A percentile compares a stretch with the other conserved stretches of the same genome.
phyloP scores from a whole-genome alignment of 2,797 vertebrate genomes.

The Distichodus sexfasciatus region DNA sequence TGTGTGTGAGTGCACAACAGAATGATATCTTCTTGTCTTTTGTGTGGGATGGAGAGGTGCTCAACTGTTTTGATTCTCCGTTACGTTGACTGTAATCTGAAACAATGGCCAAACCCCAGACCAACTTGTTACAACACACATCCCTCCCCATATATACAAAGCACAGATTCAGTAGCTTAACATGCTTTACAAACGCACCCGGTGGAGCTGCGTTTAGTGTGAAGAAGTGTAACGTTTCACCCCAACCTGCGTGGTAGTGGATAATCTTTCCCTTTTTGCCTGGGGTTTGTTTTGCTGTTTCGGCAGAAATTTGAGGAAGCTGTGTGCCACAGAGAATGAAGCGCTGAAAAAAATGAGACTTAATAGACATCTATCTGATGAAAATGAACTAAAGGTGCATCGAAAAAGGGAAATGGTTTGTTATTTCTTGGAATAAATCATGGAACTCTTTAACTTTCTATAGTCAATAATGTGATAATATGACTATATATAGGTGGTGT shows the following conservation, averaged over 20 bases:
- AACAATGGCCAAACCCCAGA: slow-evolving; percentile 79
- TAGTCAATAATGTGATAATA: too few species aligned
- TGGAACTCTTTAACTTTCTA: too few species aligned
- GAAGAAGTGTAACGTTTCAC: slow-evolving; percentile 79
- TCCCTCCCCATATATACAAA: slow-evolving; percentile 75
- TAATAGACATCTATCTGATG: slow-evolving; percentile 70
- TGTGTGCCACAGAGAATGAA: slow-evolving; percentile 70
- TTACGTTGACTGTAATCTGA: slow-evolving; percentile 75
- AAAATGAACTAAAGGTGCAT: slow-evolving; percentile 73
- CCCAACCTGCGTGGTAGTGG: slow-evolving; percentile 74
- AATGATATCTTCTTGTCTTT: slow-evolving; percentile 65
- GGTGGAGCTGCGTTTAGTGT: slow-evolving; percentile 76
- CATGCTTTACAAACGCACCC: slow-evolving; percentile 81
- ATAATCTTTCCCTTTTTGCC: slow-evolving; percentile 82
- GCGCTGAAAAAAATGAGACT: slow-evolving; percentile 60
- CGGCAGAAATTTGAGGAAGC: slow-evolving; percentile 79
- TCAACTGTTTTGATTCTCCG: slow-evolving; percentile 70
- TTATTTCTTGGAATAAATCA: slow-evolving; percentile 66
- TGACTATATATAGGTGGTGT: too few species aligned
- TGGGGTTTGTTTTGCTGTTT: slow-evolving; percentile 83
- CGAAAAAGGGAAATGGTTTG: slow-evolving; percentile 68
- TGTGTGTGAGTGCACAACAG: slow-evolving; percentile 8
- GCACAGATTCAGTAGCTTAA: slow-evolving; percentile 79
- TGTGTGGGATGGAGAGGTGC: slow-evolving; percentile 64
- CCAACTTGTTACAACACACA: slow-evolving; percentile 80